phyloP scores from a whole-genome alignment of 1,140 invertebrate species.

The Antheraea pernyi region DNA sequence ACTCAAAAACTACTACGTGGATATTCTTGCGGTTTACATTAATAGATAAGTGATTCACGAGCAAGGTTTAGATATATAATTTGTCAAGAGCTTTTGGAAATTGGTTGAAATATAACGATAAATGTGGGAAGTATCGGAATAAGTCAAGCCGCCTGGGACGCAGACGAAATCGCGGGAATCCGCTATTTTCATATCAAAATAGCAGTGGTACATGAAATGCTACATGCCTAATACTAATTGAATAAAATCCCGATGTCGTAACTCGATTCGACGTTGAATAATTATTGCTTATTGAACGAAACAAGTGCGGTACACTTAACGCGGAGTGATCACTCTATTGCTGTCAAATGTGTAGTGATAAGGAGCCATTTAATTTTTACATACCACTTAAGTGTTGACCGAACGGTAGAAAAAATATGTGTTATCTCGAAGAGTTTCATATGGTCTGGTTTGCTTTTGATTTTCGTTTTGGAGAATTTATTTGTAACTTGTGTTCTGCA shows the following conservation, averaged over 20 bases:
- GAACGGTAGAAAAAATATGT: not conserved
- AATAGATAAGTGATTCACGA: no score
- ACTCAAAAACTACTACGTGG: no score
- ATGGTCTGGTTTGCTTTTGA: not conserved
- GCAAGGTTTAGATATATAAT: no score
- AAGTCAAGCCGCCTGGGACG: no score
- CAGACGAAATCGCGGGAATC: no score
- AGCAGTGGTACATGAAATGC: not conserved
- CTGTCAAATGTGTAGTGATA: conserved; percentile 30
- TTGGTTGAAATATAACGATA: no score
- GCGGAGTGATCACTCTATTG: conserved; percentile 32
- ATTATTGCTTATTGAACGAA: conserved; percentile 27
- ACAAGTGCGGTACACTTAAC: conserved; percentile 18
- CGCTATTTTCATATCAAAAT: no score
- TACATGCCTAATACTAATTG: not conserved
- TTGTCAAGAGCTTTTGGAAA: no score
- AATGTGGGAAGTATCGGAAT: no score
- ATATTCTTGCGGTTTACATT: no score
- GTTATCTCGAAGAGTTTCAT: not conserved
- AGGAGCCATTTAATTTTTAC: conserved; percentile 31
- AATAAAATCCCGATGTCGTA: not conserved
- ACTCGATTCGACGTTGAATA: not conserved
- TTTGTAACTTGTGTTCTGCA: no score
- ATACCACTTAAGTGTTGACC: conserved; percentile 11
- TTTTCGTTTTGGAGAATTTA: not conserved